phyloP scores from a whole-genome alignment of 2,797 vertebrate genomes.

The Semaprochilodus insignis region DNA sequence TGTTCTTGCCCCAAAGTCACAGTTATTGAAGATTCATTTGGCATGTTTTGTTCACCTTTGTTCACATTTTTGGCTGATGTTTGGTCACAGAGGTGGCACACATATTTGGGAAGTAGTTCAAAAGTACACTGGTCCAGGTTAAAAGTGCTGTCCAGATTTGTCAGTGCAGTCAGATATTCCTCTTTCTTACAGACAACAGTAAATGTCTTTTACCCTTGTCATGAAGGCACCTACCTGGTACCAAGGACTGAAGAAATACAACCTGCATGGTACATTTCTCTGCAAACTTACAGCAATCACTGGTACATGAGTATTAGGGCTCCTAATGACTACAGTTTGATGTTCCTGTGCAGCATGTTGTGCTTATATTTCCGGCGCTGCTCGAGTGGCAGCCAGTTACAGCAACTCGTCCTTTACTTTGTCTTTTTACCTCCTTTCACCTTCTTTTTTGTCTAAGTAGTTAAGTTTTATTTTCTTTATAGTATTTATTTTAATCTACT shows the following conservation, averaged over 20 bases:
- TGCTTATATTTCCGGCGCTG: too few relatives aligned
- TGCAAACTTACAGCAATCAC: conserved; percentile 58
- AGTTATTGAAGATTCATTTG: too few relatives aligned
- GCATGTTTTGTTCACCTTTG: too few relatives aligned
- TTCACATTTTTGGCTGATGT: conserved; percentile 49
- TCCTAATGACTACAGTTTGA: conserved; percentile 54
- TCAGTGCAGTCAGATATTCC: conserved; percentile 48
- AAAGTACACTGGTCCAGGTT: conserved; percentile 50
- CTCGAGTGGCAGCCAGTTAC: too few relatives aligned
- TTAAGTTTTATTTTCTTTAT: too few relatives aligned
- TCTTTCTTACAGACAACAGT: conserved; percentile 39
- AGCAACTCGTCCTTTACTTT: too few relatives aligned
- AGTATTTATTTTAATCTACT: too few relatives aligned
- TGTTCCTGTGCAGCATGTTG: conserved; percentile 46
- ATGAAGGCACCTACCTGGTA: conserved; percentile 45
- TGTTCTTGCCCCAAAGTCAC: too few relatives aligned
- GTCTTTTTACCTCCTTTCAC: too few relatives aligned
- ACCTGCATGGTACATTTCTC: conserved; percentile 46
- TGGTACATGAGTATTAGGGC: conserved; percentile 57
- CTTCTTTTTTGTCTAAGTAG: too few relatives aligned
- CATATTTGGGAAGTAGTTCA: conserved; percentile 45
- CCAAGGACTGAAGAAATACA: conserved; percentile 55
- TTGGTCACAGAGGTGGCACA: conserved; percentile 54
- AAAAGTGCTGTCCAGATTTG: conserved; percentile 53
- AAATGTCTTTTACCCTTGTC: conserved; percentile 53